Evolutionary conservation across 2,797 vertebrate species (phyloP), one percentile per base, ranked within the genome.

Genomic region (Mus minutoides): DNA sequence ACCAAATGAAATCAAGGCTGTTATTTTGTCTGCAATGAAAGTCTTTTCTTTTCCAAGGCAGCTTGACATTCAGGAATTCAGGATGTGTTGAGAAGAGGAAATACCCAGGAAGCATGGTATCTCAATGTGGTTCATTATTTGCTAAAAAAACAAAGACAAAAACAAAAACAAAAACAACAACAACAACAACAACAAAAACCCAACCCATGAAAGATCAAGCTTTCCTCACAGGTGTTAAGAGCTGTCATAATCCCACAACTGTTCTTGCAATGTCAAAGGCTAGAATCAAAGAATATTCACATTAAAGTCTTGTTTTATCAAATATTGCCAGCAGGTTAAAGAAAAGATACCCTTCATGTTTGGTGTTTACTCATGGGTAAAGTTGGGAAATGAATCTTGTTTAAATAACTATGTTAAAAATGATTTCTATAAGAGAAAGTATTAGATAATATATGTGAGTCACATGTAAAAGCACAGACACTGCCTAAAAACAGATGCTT

Each of bases 191-290:
- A n/a, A n/a, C n/a, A n/a, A n/a, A 6, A 3, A 46, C 2, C 8
- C 13, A 46, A 43, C 46, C 83, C 52, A 17, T 5, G 58, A 26
- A 37, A 13, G 2, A 54, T 8, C 76, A 16, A 17, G 21, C 2
- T 11, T 49, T 1, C 0, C 11, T 22, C 2, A 4, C 3, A 34
- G 4, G 1, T 34, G 2, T 34, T 37, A 3, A 54, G 24, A 43
- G 43, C 3, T 3, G 3, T 79, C 43, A 3, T 8, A 46, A 3
- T 84, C 11, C 6, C 12, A 5, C 29, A 34, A 0, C 2, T 54
- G 37, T 1, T 9, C 62, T 67, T 37, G 21, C 10, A 83, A 8
- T 26, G 75, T 4, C 21, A 43, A 40, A 0, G 89, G 34, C 2
- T 12, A n/a, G 89, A 82, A 13, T 1, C 37, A 94, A 12, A 34